A percentile compares a stretch with the other conserved stretches of the same genome.
Conservation (phyloP, 2,888 invertebrate genomes). For the Cheilosia urbana region DNA sequence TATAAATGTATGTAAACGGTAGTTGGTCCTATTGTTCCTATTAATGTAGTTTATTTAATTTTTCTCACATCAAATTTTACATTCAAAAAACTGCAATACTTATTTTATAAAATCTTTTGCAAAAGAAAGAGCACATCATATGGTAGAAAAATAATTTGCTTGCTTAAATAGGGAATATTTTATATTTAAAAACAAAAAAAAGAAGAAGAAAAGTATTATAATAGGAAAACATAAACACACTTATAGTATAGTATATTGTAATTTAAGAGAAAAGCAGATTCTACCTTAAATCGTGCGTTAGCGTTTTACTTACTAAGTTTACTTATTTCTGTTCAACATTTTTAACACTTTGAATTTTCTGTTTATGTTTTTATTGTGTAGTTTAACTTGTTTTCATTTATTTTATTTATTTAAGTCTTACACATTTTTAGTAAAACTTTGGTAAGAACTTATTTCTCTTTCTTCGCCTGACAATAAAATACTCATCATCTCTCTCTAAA, state of each 20-base stretch:
- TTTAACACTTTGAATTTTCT: conserved; percentile 46
- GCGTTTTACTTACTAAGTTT: conserved; percentile 38
- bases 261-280: conserved; percentile 33
- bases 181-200: conserved; percentile 35
- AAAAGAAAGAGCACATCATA: conserved; percentile 21
- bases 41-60: conserved; percentile 19
- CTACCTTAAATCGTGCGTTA: conserved; percentile 52
- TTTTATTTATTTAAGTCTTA: conserved; percentile 4
- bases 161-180: conserved; percentile 38
- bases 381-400: no score
- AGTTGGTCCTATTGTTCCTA: conserved; percentile 62
- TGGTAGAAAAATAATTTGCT: conserved; percentile 55
- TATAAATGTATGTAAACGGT: conserved; percentile 22
- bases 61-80: conserved; percentile 36
- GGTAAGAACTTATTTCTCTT: conserved; percentile 72
- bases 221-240: conserved; percentile 69
- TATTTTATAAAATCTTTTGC: background rate
- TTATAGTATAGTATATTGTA: conserved; percentile 42
- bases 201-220: conserved; percentile 19
- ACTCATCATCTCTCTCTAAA: conserved; percentile 72
- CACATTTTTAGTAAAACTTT: conserved; percentile 54
- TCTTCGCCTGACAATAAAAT: conserved; percentile 75
- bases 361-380: no score
- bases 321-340: conserved; percentile 37
- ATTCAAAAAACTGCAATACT: background rate